Percentiles rank a stretch among this genome's conserved stretches.
These are phyloP conservation scores for fruit fly (Drosophila melanogaster) DNA, from an alignment of 1,140 invertebrate genomes.

Conservation along the genomic window Release_6_plus_ISO1_MT NT_033779.5:22109501-22110000, in stretches of 20 bases:
- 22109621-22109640: constrained; percentile 71
- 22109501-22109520: constrained; percentile 58
- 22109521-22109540: constrained; percentile 71
- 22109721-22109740: constrained; percentile 88
- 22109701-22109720: constrained; percentile 86
- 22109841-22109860: constrained; percentile 56
- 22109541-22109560: constrained; percentile 64
- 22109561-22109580: constrained; percentile 68
- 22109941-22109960: constrained; percentile 89
- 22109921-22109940: constrained; percentile 85
- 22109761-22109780: constrained; percentile 85
- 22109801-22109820: constrained; percentile 83
- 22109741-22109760: constrained; percentile 87
- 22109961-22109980: constrained; percentile 89
- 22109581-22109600: constrained; percentile 25
- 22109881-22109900: constrained; percentile 93
- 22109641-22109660: constrained; percentile 83
- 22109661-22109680: constrained; percentile 77
- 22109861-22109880: constrained; percentile 92
- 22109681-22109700: constrained; percentile 84
- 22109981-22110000: constrained; percentile 85
- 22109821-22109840: constrained; percentile 48
- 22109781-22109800: constrained; percentile 84
- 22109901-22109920: constrained; percentile 89
- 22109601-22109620: constrained; percentile 57